phyloP scores from a whole-genome alignment of 2,888 invertebrate species.

The Yponomeuta plumbellus region DNA sequence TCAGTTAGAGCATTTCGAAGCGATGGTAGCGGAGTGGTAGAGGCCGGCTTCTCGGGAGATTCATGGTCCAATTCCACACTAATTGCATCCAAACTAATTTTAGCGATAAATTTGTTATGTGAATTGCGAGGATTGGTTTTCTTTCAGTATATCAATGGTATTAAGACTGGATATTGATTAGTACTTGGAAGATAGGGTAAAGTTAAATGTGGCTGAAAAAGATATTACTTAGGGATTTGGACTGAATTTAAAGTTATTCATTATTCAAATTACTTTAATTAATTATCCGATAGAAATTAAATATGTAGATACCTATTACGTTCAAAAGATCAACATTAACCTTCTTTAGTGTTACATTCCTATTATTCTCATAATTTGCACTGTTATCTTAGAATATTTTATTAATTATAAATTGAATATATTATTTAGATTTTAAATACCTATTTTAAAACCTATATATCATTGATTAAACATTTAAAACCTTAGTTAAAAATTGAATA shows the following conservation, averaged over 20 bases:
- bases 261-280: too few species aligned
- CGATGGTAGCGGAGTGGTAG: too few species aligned
- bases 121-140: neutral
- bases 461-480: neutral
- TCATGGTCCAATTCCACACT: too few species aligned
- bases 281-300: too few species aligned
- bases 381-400: neutral
- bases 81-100: neutral
- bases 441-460: too few species aligned
- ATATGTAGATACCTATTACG: too few species aligned
- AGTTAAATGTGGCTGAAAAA: neutral
- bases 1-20: too few species aligned
- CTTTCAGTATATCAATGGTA: too few species aligned
- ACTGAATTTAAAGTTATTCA: neutral
- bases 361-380: neutral
- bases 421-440: neutral
- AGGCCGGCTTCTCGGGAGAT: too few species aligned
- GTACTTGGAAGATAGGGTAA: neutral
- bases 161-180: neutral
- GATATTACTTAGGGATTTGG: neutral
- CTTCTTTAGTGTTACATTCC: conserved; percentile 5
- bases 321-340: neutral
- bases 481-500: neutral
- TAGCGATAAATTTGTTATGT: neutral
- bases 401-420: neutral